Percentiles rank a stretch among this genome's conserved stretches.
Conservation (phyloP, 2,113 vertebrate genomes). For the Rhipidura dahli region DNA sequence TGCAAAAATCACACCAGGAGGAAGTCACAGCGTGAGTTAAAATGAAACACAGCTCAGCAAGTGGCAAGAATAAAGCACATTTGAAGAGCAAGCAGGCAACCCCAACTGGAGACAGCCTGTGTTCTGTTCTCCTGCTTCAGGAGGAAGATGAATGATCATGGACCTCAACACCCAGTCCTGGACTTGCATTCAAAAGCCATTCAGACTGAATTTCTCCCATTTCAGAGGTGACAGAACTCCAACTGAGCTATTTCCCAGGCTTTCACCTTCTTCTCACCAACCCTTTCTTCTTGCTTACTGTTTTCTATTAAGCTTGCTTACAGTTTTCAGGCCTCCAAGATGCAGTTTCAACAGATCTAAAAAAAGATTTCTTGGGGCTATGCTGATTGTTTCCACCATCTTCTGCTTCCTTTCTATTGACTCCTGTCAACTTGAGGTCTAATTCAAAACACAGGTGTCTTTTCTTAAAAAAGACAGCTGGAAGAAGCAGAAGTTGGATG, state of each 20-base stretch:
- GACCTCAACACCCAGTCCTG: neutral
- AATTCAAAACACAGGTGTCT: neutral
- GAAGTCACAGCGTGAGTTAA: constrained; percentile 7
- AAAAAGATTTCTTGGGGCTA: neutral
- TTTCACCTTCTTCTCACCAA: neutral
- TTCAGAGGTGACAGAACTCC: neutral
- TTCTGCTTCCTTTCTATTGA: neutral
- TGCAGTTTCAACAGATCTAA: neutral
- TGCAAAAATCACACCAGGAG: neutral
- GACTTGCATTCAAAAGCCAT: neutral
- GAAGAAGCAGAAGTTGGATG: neutral
- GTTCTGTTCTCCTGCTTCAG: neutral
- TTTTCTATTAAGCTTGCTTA: neutral
- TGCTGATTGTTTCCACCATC: neutral
- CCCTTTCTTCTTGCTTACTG: neutral
- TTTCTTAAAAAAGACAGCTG: neutral
- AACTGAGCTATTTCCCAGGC: neutral
- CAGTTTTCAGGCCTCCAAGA: neutral
- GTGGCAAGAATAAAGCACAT: neutral
- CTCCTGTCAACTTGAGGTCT: neutral
- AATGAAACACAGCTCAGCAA: neutral
- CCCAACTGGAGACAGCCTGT: neutral
- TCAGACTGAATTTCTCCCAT: neutral
- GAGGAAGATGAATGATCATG: neutral
- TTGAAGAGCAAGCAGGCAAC: neutral